Percentiles rank a stretch among this genome's conserved stretches.
Conservation (phyloP, 2,888 invertebrate genomes). For the Parnassius smintheus region DNA sequence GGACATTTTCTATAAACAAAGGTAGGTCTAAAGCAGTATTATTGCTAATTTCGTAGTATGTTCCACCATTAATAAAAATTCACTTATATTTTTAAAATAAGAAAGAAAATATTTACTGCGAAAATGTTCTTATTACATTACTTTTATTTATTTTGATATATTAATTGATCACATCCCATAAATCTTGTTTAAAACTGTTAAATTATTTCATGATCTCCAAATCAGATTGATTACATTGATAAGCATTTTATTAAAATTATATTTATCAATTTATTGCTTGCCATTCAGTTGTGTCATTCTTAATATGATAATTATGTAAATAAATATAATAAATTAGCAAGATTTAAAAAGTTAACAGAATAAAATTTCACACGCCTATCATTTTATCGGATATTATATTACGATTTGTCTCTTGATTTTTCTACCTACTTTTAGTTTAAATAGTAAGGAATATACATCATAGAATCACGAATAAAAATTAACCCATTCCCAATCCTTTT, state of each 20-base stretch:
- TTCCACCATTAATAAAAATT: no score
- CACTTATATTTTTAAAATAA: no score
- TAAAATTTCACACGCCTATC: conserved; percentile 5
- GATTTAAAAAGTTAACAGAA: background rate
- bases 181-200: background rate
- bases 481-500: background rate
- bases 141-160: no score
- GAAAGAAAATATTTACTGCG: no score
- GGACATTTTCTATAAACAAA: conserved; percentile 37
- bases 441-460: conserved; percentile 23
- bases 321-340: conserved; percentile 2
- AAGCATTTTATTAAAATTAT: conserved; percentile 1
- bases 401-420: background rate
- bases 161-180: background rate
- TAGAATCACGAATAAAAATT: conserved; percentile 22
- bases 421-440: background rate
- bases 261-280: conserved; percentile 4
- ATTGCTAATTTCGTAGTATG: no score
- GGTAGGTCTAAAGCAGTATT: conserved; percentile 23
- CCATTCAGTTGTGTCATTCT: background rate
- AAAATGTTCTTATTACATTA: no score
- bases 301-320: conserved; percentile 12
- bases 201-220: background rate
- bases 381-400: background rate
- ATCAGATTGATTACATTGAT: background rate